Percentiles rank a stretch among this genome's conserved stretches.
Evolutionary conservation across 2,113 vertebrate species (phyloP).

Genomic region (Orthochromis indermauri): DNA sequence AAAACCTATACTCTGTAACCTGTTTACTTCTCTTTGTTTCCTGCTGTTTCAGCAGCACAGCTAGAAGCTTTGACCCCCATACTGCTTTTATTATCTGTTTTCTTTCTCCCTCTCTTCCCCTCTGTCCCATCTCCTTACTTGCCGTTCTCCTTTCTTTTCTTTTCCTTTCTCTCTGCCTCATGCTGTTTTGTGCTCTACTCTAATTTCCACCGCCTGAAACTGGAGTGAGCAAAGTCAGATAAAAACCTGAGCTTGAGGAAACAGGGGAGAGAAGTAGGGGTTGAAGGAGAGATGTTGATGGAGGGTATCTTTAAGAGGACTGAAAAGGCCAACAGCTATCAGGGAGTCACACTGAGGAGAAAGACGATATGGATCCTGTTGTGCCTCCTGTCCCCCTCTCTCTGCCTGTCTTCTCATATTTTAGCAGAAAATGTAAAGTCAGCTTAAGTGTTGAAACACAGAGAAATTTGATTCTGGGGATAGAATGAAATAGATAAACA

Average conservation of each 20-base stretch:
- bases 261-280: not conserved
- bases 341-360: conserved; percentile 24
- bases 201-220: conserved; percentile 34
- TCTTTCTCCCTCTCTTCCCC: not conserved
- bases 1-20: conserved; percentile 19
- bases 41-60: conserved; percentile 39
- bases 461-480: not conserved
- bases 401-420: not conserved
- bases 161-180: not conserved
- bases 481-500: not conserved
- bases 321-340: conserved; percentile 31
- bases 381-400: not conserved
- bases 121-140: not conserved
- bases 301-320: conserved; percentile 6
- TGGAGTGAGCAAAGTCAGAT: conserved; percentile 10
- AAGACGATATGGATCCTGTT: conserved; percentile 35
- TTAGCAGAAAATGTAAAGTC: not conserved
- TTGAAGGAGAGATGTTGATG: conserved; percentile 28
- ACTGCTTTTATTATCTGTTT: conserved; percentile 39
- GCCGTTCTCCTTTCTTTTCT: not conserved
- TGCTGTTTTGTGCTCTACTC: conserved; percentile 19
- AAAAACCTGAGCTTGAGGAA: conserved; percentile 25
- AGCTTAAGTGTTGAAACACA: not conserved
- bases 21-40: conserved; percentile 40
- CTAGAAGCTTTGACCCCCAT: conserved; percentile 26